Base-by-base conservation (phyloP, 1,140 invertebrate species). In the Copidosoma floridanum region DNA sequence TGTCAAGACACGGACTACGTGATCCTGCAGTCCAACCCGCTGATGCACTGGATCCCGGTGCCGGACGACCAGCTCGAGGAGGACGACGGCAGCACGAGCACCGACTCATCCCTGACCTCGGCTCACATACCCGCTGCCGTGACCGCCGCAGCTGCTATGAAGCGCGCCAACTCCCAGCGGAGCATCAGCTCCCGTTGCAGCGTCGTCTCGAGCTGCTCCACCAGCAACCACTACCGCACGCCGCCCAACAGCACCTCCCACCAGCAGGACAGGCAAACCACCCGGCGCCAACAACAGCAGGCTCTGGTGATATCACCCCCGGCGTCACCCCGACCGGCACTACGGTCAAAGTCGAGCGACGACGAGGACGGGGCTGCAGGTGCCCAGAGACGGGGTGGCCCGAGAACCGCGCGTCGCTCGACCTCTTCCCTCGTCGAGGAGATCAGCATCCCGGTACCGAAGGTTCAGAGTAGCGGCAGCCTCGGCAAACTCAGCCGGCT, bases 11-110 rank as follows among this genome's bases (percentile, higher is more conserved):
- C 82, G n/a, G 81, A 84, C 58, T 84, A 81, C 51, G 78, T 85
- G n/a, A 65, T 84, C 21, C 74, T 85, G 20, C 83, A 85, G 63
- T 71, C 82, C 3, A 83, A 80, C 23, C 82, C 82, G 10, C 65
- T 82, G n/a, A 68, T 77, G 21, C 78, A 81, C 37, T 85, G 83
- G 83, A 72, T 80, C n/a, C 82, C 82, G 14, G 71, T 77, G 0
- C 70, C 65, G 6, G 73, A 77, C 1, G 73, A 77, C 0, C 57
- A 58, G 0, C 66, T 64, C 5, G 73, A 68, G 6, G 71, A 70
- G 3, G 68, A 71, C 12, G n/a, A n/a, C n/a, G n/a, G n/a, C n/a
- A n/a, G n/a, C n/a, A n/a, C n/a, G n/a, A 69, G 75, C 5, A 77
- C 71, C 32, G 29, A 12, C 29, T 32, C 29, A 32, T 68, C 76